Evolutionary conservation across 2,113 vertebrate genomes (phyloP), one percentile per base, ranked within the genome.

Genomic region (Thalassarche chlororhynchos): DNA sequence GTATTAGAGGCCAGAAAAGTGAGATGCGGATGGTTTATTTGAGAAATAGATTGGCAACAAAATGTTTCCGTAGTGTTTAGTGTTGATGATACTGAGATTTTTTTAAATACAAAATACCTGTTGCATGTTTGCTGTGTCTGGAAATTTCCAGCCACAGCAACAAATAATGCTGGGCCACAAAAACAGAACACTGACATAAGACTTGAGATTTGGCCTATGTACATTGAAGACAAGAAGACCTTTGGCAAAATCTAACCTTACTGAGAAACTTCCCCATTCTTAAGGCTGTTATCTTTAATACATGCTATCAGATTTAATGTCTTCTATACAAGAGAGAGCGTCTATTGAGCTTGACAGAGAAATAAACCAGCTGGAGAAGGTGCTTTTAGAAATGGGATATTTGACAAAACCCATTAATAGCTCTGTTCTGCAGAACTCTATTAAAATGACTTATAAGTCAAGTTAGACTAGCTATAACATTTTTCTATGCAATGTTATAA

Each of bases 321-420:
- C 58, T 82, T 72, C 34, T 82, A 0, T 76, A 15, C 8, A 32
- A 79, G 58, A 70, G 36, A 54, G 77, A 92, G 32, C 1, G 0
- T 72, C 9, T 40, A 85, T 57, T 84, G 40, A 95, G 36, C 74
- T 87, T 40, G 74, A 85, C 87, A 89, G 60, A 89, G 75, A 93
- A 95, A 49, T 77, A 80, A 96, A 89, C 36, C 74, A 83, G 52
- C 70, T 91, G 74, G 72, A 95, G 66, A 83, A 40, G 29, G 74
- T 84, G 21, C 47, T 92, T 89, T 71, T 76, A 11, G 69, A 91
- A 95, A 69, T 36, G 36, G 52, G 16, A 6, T 62, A 61, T 94
- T 97, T 96, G 93, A 87, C 86, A 93, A 82, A 96, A 89, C 32
- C 20, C 70, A 38, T 97, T 92, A 94, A 58, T 62, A 89, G 40